Percentiles rank a stretch among this genome's conserved stretches.
phyloP scores from a whole-genome alignment of 2,888 invertebrate genomes.

The Calameuta idolon region DNA sequence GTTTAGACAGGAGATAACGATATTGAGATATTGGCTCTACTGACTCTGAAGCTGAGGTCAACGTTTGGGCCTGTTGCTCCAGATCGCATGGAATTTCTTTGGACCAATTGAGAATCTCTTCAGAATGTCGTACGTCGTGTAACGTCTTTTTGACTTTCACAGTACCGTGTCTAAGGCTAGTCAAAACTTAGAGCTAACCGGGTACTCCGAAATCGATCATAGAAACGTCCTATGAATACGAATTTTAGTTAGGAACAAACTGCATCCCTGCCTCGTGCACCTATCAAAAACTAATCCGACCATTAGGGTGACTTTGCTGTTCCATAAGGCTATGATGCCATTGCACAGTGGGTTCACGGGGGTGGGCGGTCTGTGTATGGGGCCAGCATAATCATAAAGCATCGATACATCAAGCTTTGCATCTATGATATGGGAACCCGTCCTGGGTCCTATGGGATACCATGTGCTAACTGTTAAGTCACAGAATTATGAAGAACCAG shows the following conservation, averaged over 20 bases:
- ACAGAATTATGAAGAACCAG: slow-evolving; percentile 43
- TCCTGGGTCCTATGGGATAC: slow-evolving; percentile 27
- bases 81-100: slow-evolving; percentile 30
- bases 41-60: slow-evolving; percentile 27
- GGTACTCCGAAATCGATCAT: slow-evolving; percentile 17
- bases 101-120: slow-evolving; percentile 19
- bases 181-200: neutral
- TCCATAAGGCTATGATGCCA: slow-evolving; percentile 40
- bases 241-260: slow-evolving; percentile 32
- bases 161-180: neutral
- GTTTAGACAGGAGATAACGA: slow-evolving; percentile 50
- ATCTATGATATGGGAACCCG: slow-evolving; percentile 65
- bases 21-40: slow-evolving; percentile 51
- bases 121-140: neutral
- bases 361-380: slow-evolving; percentile 63
- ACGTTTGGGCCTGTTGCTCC: slow-evolving; percentile 46
- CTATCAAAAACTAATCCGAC: slow-evolving; percentile 59
- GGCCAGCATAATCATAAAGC: slow-evolving; percentile 54
- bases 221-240: slow-evolving; percentile 40
- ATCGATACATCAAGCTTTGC: slow-evolving; percentile 68
- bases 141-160: neutral
- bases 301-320: slow-evolving; percentile 63
- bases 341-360: slow-evolving; percentile 39
- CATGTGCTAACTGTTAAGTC: slow-evolving; percentile 43
- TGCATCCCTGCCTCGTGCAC: slow-evolving; percentile 23